Evolutionary conservation across 37 sponge, comb jelly and placozoan genomes (phyloP).

Genomic region (Aphrocallistes beatrix): DNA sequence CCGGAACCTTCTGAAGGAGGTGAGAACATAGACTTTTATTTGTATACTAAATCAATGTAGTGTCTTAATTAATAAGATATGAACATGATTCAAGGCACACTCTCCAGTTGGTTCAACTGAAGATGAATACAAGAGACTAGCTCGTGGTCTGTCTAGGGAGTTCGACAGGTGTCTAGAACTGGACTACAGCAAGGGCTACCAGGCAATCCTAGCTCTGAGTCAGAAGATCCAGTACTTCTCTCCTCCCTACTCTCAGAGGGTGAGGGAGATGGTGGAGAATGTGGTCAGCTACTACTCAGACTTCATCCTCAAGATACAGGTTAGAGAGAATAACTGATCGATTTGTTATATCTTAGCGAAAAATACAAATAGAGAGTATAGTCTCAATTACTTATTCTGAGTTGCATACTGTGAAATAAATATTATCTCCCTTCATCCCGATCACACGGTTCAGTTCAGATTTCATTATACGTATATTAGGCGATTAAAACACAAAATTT

Average conservation of each 20-base stretch:
- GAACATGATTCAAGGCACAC: not conserved
- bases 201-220: not conserved
- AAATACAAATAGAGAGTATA: too few relatives aligned
- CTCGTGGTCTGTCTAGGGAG: not conserved
- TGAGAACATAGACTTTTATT: not conserved
- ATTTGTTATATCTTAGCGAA: too few relatives aligned
- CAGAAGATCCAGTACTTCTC: constrained; percentile 16
- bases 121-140: not conserved
- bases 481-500: too few relatives aligned
- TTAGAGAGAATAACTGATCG: too few relatives aligned
- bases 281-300: not conserved
- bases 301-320: not conserved
- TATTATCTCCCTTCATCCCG: too few relatives aligned
- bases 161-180: not conserved
- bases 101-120: not conserved
- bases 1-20: not conserved
- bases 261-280: not conserved
- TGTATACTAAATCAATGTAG: not conserved
- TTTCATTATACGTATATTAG: too few relatives aligned
- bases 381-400: too few relatives aligned
- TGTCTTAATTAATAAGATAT: not conserved
- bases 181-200: not conserved
- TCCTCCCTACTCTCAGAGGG: not conserved
- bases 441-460: too few relatives aligned
- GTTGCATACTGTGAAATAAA: too few relatives aligned